Conservation (phyloP, 2,113 vertebrate genomes). For the Jacana jacana region DNA sequence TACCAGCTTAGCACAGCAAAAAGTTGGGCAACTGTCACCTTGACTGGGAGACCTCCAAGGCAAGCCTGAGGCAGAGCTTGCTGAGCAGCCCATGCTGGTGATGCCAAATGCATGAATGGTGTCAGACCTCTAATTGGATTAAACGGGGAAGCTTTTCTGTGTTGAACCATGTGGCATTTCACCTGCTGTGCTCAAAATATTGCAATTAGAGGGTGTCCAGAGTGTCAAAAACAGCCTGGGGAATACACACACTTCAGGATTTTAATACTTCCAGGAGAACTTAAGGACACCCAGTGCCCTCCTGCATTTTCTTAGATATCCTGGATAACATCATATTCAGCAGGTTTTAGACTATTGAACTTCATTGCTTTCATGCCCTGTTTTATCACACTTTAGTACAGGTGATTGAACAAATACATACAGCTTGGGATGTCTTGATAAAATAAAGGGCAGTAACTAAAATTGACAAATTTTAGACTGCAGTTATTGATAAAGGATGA, state of each 20-base stretch:
- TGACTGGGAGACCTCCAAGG: not conserved
- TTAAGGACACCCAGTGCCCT: fast-evolving
- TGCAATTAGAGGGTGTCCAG: not conserved
- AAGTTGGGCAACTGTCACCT: not conserved
- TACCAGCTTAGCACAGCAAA: not conserved
- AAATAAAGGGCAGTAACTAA: not conserved
- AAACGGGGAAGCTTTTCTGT: not conserved
- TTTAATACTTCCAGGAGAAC: not conserved
- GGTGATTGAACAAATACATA: not conserved
- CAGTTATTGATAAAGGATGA: not conserved
- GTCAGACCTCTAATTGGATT: not conserved
- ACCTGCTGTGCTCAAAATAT: not conserved
- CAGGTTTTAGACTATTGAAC: not conserved
- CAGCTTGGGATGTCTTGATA: not conserved
- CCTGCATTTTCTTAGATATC: not conserved
- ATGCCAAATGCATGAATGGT: fast-evolving
- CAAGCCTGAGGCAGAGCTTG: not conserved
- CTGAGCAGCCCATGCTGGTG: not conserved
- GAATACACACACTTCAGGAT: not conserved
- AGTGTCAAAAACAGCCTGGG: not conserved
- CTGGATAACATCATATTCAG: not conserved
- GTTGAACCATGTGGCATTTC: not conserved
- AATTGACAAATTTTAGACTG: not conserved
- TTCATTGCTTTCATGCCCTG: not conserved
- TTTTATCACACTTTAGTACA: not conserved